Conservation (phyloP, 1,140 invertebrate genomes). For the Drosophila pandora region DNA sequence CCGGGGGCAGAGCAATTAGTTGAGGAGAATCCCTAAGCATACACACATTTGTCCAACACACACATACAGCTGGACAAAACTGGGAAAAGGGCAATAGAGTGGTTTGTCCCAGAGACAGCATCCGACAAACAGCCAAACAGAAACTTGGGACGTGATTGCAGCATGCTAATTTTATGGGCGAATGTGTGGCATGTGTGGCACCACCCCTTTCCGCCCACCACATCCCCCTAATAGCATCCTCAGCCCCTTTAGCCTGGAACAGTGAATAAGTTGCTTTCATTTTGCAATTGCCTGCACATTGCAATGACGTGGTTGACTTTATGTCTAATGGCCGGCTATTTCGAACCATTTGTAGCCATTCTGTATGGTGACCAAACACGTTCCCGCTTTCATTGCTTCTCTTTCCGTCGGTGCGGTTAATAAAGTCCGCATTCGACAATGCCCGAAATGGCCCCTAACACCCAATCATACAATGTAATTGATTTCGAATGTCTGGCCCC, state of each 20-base stretch:
- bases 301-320: slow-evolving; percentile 10
- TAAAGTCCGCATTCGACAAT: slow-evolving; percentile 31
- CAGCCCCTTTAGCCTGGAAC: background rate
- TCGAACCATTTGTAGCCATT: slow-evolving; percentile 42
- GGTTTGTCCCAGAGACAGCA: slow-evolving; percentile 22
- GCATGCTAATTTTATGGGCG: slow-evolving; percentile 43
- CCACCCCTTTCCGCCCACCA: slow-evolving; percentile 5
- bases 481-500: slow-evolving; percentile 22
- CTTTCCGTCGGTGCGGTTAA: slow-evolving; percentile 31
- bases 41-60: background rate
- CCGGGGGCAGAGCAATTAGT: slow-evolving; percentile 16
- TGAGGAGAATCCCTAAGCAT: background rate
- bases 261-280: slow-evolving; percentile 39
- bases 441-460: slow-evolving; percentile 8
- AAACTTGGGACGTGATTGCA: slow-evolving; percentile 38
- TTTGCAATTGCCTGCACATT: slow-evolving; percentile 48
- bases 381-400: slow-evolving; percentile 15
- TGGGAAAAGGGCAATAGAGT: slow-evolving; percentile 37
- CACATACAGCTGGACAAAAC: background rate
- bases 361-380: slow-evolving; percentile 44
- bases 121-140: slow-evolving; percentile 15
- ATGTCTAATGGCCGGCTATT: slow-evolving; percentile 34
- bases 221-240: background rate
- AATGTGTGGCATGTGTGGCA: slow-evolving; percentile 13
- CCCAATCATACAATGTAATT: slow-evolving; percentile 37